Conservation (phyloP, 2,797 vertebrate species). For the Steatocranus sp. region DNA sequence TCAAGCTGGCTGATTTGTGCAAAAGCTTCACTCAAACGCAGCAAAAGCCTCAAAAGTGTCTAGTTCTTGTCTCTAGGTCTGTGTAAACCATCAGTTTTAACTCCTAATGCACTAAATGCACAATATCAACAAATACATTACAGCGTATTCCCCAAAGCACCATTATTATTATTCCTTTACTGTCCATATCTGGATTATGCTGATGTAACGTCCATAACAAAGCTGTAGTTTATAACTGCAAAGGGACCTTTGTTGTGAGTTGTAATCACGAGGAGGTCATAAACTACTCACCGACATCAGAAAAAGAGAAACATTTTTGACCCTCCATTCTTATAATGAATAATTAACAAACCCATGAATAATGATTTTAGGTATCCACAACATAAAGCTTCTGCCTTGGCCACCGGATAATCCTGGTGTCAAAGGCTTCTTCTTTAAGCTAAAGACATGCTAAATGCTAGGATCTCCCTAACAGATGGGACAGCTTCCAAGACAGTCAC, state of each 20-base stretch:
- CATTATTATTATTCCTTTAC: neutral
- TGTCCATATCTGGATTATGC: neutral
- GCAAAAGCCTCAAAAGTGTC: neutral
- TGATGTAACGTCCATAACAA: neutral
- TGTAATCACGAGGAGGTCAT: neutral
- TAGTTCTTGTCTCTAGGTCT: neutral
- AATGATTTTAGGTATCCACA: neutral
- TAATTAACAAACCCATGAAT: neutral
- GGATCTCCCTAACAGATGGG: slow-evolving; percentile 20
- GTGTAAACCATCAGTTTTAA: neutral
- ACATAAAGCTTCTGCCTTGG: neutral
- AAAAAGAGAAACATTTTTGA: neutral
- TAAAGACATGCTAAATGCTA: slow-evolving; percentile 14
- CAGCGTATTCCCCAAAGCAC: neutral
- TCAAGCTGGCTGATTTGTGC: neutral
- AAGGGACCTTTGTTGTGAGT: neutral
- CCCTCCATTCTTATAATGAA: slow-evolving; percentile 25
- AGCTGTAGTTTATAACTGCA: neutral
- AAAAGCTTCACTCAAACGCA: neutral
- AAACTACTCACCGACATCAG: slow-evolving; percentile 44
- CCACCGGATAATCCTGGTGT: neutral
- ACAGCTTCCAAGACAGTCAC: slow-evolving; percentile 37
- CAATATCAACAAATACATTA: neutral
- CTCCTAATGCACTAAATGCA: neutral
- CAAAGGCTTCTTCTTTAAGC: slow-evolving; percentile 5